Evolutionary conservation across 2,888 invertebrate genomes (phyloP), one percentile per base, ranked within the genome.

Genomic region (Altica lythri): DNA sequence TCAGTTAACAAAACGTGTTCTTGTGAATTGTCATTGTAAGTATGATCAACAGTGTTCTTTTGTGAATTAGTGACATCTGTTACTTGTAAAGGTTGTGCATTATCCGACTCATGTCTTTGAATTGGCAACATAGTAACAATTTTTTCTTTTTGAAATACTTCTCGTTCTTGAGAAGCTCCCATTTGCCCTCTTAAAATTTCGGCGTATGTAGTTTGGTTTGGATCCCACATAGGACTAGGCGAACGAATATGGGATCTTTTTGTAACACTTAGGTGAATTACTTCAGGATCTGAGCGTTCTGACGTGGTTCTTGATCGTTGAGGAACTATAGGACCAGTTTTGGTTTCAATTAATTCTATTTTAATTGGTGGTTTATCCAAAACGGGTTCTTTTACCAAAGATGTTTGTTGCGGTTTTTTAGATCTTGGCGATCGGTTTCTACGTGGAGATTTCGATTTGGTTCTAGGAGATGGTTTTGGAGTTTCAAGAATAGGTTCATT

Each of bases 171-270:
- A 6, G 59, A 55, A 2, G 38, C 53, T 37, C 32, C 75, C 13
- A 50, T 75, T 68, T 78, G 72, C 5, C 90, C 89, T 64, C 85
- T 83, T 56, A 91, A 81, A 60, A 92, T 86, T 76, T 90, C 89
- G 40, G 92, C 89, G 74, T 91, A 92, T 38, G 89, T 84, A 40
- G 88, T 84, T 16, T 85, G 85, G 19, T 88, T 89, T 2, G 86
- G 86, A 34, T 79, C 73, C 89, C 89, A 90, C 71, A 86, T 83
- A 10, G 89, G 88, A 72, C 87, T 87, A 34, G 82, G 81, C 0
- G 86, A 86, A 62, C 86, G 79, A n/a, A 75, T 72, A 37, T 81
- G 75, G 5, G 71, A 62, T 49, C 29, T 56, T 17, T 55, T 27
- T 13, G 53, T 13, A n/a, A 60, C 49, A n/a, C 38, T 53, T 18